Evolutionary conservation across 2,113 vertebrate genomes (phyloP), one percentile per base, ranked within the genome.

Genomic region (Nibea albiflora): DNA sequence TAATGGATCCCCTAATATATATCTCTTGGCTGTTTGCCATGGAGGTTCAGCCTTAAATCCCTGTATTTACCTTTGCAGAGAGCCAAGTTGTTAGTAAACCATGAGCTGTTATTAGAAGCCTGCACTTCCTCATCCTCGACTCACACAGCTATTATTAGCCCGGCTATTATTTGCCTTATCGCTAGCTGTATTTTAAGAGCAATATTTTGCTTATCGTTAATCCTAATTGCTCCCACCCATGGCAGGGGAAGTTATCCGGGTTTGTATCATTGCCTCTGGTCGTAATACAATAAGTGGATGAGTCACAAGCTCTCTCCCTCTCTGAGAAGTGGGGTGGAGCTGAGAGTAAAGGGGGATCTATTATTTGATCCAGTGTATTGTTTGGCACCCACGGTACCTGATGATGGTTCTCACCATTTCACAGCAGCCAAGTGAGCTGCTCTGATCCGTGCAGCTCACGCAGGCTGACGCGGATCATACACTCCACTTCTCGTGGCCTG

Each of bases 121-220:
- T 81, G 78, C 68, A 86, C 79, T 92, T 92, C 85, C 83, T 87
- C 73, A 85, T 88, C 89, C 66, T 52, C 56, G 60, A 81, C 70
- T 90, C 74, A 52, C 76, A 56, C 57, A 26, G 77, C 91, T 94
- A 93, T 94, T 94, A 89, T 93, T 94, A 94, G 93, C 28, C 15
- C 3, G 5, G 73, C 88, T 90, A 89, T 93, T 93, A 92, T 91
- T 90, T 89, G 61, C 65, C 73, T 93, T 92, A 93, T 92, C 78
- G 52, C 57, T 62, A 24, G 53, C 69, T 74, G 81, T 86, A 89
- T 92, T 94, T 93, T 85, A 89, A 83, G 87, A 89, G 87, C 84
- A 91, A 93, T n/a, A 74, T 81, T 91, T 83, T n/a, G 64, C 85
- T 92, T 89, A 91, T 90, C 81, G 28, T 85, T 80, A 80, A 92